Evolutionary conservation across 2,888 invertebrate species (phyloP), one percentile per base, ranked within the genome.

Genomic region (Phorcus lineatus): DNA sequence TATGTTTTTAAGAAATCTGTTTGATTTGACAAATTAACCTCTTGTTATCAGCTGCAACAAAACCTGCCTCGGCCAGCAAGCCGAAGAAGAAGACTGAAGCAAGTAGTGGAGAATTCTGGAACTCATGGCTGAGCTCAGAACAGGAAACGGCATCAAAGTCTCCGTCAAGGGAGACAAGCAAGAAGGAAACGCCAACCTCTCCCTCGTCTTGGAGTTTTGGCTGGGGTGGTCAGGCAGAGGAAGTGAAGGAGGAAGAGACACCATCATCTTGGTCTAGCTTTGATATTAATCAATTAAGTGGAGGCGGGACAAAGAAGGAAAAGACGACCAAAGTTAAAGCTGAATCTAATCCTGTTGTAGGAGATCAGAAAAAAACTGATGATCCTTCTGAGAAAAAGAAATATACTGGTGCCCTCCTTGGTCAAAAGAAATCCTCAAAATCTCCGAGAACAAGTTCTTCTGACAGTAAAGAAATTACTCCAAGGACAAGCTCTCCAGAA

Each of bases 71-170:
- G 7, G 11, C 31, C 6, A 13, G 47, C 19, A 55, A 54, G 54
- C 9, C 28, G 31, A 76, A 53, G 54, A 54, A 76, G 54, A 24
- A n/a, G 54, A n/a, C 28, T 76, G 54, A 28, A 24, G 82, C 77
- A 31, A 78, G 78, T 17, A 55, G 55, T 31, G 47, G 67, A 22
- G 81, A 84, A 67, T 82, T 83, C 62, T 85, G 85, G 85, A 83
- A 83, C 40, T 52, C 79, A 17, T 79, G 79, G 79, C 4, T 22
- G 13, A 24, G 16, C 19, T 47, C 66, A 36, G 62, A 55, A 22
- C 28, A 24, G 13, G 75, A 67, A 52, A 74, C 78, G n/a, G 74
- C 77, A 9, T 22, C 55, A 36, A 78, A 75, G 36, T 54, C 55
- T 55, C 57, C 79, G 13, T 52, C 80, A 22, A 78, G 66, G 54